phyloP scores from a whole-genome alignment of 2,888 invertebrate genomes.

The Oxytorus armatus region DNA sequence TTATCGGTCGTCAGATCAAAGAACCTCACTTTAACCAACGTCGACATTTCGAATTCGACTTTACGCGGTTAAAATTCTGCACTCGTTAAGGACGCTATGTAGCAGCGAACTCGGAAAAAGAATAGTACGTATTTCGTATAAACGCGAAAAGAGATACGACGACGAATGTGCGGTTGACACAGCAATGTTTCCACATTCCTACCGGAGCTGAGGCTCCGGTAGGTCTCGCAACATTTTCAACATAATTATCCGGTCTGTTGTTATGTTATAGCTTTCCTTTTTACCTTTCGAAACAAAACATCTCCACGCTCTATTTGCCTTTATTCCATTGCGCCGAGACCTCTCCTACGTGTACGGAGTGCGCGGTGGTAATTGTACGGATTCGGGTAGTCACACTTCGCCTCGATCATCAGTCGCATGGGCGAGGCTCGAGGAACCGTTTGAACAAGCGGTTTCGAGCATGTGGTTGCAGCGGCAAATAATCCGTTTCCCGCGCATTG shows the following conservation, averaged over 20 bases:
- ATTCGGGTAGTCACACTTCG: conserved; percentile 36
- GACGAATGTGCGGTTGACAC: not conserved
- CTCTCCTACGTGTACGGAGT: conserved; percentile 15
- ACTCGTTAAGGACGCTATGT: too few species aligned
- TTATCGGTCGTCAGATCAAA: too few species aligned
- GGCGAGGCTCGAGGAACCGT: conserved; percentile 39
- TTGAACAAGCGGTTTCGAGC: conserved; percentile 52
- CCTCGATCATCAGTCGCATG: conserved; percentile 46
- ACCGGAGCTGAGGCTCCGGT: conserved; percentile 4
- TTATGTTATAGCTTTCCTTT: conserved; percentile 32
- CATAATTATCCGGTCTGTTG: conserved; percentile 75
- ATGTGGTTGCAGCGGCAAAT: conserved; percentile 63
- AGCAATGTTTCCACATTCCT: too few species aligned
- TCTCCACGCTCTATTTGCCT: conserved; percentile 34
- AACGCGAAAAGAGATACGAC: not conserved
- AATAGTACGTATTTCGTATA: not conserved
- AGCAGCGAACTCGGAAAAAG: too few species aligned
- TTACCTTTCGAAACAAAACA: conserved; percentile 46
- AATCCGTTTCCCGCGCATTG: conserved; percentile 73
- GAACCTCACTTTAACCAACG: too few species aligned
- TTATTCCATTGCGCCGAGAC: conserved; percentile 8
- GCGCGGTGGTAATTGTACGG: conserved; percentile 28
- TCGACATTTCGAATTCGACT: not conserved
- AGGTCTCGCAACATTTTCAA: conserved; percentile 68
- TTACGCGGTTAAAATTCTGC: too few species aligned